Evolutionary conservation across 1,140 invertebrate species (phyloP).

Genomic region (Ganaspis sp.): DNA sequence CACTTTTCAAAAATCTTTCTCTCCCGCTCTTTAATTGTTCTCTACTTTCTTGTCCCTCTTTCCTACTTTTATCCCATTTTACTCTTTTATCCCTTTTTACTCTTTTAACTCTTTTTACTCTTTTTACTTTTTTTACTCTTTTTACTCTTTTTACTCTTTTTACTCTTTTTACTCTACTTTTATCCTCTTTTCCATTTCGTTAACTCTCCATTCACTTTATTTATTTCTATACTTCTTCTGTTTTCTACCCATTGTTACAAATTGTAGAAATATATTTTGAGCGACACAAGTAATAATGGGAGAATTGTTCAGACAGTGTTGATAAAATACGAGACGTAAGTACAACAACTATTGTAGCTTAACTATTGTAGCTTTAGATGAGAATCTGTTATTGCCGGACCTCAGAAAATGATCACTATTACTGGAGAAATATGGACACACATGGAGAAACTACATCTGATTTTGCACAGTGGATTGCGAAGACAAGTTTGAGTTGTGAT

Average conservation of each 20-base stretch:
- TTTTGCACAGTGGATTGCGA: slow-evolving; percentile 13
- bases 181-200: no score
- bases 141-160: slow-evolving; percentile 29
- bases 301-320: slow-evolving; percentile 63
- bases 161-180: slow-evolving; percentile 37
- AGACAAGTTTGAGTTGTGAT: slow-evolving; percentile 11
- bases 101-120: no score
- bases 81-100: no score
- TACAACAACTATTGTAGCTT: slow-evolving; percentile 76
- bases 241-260: slow-evolving; percentile 45
- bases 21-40: no score
- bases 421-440: slow-evolving; percentile 10
- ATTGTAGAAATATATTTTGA: not conserved
- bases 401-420: slow-evolving; percentile 53
- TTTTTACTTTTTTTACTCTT: not conserved
- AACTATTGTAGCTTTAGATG: slow-evolving; percentile 55
- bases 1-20: no score
- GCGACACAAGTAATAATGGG: slow-evolving; percentile 46
- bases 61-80: no score
- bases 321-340: slow-evolving; percentile 74
- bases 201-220: no score
- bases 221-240: no score
- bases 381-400: slow-evolving; percentile 71
- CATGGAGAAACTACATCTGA: not conserved
- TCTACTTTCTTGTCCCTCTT: no score